phyloP scores from a whole-genome alignment of 2,888 invertebrate genomes.

The Nipponacmea schrenckii region DNA sequence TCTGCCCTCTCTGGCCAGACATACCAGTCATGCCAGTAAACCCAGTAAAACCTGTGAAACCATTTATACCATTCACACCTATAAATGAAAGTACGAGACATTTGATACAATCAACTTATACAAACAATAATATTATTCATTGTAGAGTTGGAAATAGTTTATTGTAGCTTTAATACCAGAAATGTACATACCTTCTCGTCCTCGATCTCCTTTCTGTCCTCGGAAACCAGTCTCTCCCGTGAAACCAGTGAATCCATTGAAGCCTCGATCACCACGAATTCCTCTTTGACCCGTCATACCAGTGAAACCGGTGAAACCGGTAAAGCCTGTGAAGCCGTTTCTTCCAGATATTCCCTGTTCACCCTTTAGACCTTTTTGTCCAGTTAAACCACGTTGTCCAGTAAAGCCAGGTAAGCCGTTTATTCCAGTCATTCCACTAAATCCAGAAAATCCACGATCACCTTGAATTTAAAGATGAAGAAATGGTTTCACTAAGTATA shows the following conservation, averaged over 20 bases:
- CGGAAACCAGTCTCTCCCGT: background rate
- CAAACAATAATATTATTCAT: too few species aligned
- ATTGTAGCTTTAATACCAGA: too few species aligned
- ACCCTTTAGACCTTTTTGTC: background rate
- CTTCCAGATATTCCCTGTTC: constrained; percentile 7
- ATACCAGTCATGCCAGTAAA: constrained; percentile 2
- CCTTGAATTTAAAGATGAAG: background rate
- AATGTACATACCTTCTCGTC: background rate
- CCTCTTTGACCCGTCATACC: constrained; percentile 1
- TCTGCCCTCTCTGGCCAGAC: background rate
- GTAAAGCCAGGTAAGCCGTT: background rate
- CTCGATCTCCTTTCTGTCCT: background rate
- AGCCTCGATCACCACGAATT: background rate
- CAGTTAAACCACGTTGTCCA: background rate
- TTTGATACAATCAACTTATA: too few species aligned
- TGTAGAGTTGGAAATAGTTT: too few species aligned
- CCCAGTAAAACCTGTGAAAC: constrained; percentile 7
- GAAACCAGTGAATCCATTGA: background rate
- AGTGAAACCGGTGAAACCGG: constrained; percentile 12
- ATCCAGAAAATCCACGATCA: background rate
- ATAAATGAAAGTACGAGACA: background rate
- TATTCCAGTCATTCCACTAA: background rate
- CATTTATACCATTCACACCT: background rate
- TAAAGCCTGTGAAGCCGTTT: background rate
- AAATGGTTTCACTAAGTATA: too few species aligned